Conservation (phyloP, 1,140 invertebrate species). For the Popillia japonica region DNA sequence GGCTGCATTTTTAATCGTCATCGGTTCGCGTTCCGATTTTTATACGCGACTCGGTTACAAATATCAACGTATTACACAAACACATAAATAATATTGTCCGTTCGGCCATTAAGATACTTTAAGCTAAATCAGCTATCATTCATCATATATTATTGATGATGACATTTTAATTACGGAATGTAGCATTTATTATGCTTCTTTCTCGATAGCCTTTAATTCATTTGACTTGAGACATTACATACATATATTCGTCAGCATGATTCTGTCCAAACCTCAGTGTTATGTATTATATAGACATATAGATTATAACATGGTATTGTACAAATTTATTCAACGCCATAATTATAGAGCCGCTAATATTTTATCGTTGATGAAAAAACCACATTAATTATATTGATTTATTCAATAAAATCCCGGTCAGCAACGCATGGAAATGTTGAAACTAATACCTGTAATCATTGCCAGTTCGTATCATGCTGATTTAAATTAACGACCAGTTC, state of each 20-base stretch:
- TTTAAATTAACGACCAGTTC: not conserved
- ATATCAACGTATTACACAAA: slow-evolving; percentile 6
- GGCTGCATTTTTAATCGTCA: not conserved
- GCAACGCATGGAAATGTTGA: not conserved
- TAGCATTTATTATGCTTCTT: slow-evolving; percentile 1
- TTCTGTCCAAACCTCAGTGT: not conserved
- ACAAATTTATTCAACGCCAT: not conserved
- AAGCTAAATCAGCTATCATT: not conserved
- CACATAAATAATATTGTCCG: slow-evolving; percentile 1
- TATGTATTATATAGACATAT: not conserved
- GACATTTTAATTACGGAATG: slow-evolving; percentile 2
- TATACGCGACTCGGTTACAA: not conserved
- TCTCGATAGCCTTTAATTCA: not conserved
- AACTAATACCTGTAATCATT: not conserved
- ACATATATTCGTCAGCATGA: not conserved
- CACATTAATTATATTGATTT: not conserved
- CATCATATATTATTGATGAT: slow-evolving; percentile 6
- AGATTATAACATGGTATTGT: too few species aligned
- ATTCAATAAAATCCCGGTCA: not conserved
- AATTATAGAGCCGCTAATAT: not conserved
- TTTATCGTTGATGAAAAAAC: not conserved
- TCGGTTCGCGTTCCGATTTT: not conserved
- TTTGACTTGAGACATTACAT: not conserved
- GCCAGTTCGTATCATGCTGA: not conserved
- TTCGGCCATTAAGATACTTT: not conserved